These are phyloP conservation scores for Tetragnatha versicolor DNA, from an alignment of 1,140 invertebrate species.

Conservation along the genomic window DNA sequence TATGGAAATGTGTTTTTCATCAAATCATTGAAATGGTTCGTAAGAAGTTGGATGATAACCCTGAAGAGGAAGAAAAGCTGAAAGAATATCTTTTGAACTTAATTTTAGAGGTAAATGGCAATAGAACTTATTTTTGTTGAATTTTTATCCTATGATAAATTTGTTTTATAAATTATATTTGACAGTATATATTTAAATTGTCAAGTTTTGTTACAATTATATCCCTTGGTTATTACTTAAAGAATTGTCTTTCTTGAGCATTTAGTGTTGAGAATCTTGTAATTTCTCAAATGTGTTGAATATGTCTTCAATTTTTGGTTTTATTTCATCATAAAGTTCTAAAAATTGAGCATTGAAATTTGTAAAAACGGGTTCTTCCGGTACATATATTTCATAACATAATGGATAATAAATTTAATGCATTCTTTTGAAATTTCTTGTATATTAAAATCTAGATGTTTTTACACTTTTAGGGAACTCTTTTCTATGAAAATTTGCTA, in stretches of 20 bases:
- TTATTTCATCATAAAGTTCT: too few species aligned
- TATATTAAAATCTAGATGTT: not conserved
- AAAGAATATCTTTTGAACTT: slow-evolving; percentile 75
- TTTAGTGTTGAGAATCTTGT: too few species aligned
- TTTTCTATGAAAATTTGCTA: slow-evolving; percentile 80
- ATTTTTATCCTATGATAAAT: not conserved
- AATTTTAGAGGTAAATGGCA: slow-evolving; percentile 73
- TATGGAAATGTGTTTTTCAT: slow-evolving; percentile 91
- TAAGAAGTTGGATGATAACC: slow-evolving; percentile 70
- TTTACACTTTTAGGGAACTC: slow-evolving; percentile 68
- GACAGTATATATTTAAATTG: slow-evolving; percentile 31
- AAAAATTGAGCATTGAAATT: too few species aligned
- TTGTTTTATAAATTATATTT: not conserved
- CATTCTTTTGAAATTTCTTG: too few species aligned
- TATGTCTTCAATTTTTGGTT: too few species aligned
- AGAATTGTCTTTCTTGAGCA: too few species aligned
- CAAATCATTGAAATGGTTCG: slow-evolving; percentile 85
- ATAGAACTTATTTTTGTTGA: not conserved
- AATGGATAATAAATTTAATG: too few species aligned
- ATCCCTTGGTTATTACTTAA: too few species aligned
- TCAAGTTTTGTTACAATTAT: too few species aligned
- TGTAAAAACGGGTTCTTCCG: too few species aligned
- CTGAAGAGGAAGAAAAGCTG: slow-evolving; percentile 68
- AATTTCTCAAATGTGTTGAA: too few species aligned
- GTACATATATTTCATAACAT: too few species aligned